These are phyloP conservation scores for Troides aeacus DNA, from an alignment of 2,888 invertebrate genomes.

Conservation along the genomic window DNA sequence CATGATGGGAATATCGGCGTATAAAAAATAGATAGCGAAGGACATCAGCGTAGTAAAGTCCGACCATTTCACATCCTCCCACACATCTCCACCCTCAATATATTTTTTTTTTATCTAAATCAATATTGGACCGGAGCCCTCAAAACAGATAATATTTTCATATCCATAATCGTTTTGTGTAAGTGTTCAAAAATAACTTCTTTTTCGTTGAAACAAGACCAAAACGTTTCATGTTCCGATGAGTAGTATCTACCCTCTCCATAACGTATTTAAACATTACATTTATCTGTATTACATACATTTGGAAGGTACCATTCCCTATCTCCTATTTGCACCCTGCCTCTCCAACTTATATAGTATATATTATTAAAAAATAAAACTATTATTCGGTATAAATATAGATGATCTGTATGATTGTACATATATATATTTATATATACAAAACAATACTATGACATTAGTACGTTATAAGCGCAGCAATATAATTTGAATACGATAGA, in stretches of 20 bases:
- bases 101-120: constrained; percentile 2
- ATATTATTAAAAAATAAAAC: background rate
- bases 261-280: background rate
- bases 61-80: constrained; percentile 9
- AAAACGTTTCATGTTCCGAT: background rate
- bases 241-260: background rate
- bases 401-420: background rate
- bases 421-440: background rate
- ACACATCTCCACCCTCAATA: constrained; percentile 7
- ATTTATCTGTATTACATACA: background rate
- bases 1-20: constrained; percentile 21
- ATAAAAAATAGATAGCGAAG: constrained; percentile 29
- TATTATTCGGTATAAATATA: background rate
- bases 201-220: background rate
- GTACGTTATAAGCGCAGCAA: background rate
- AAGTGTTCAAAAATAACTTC: constrained; percentile 1
- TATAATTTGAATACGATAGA: background rate
- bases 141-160: background rate
- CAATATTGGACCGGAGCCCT: background rate
- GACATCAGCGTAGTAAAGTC: constrained; percentile 30
- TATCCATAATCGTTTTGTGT: background rate
- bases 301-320: background rate
- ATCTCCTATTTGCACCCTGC: background rate
- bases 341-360: background rate
- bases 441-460: background rate